Percentiles rank a stretch among this genome's conserved stretches.
Conservation (phyloP, 2,888 invertebrate species). For the Xestia ashworthii region DNA sequence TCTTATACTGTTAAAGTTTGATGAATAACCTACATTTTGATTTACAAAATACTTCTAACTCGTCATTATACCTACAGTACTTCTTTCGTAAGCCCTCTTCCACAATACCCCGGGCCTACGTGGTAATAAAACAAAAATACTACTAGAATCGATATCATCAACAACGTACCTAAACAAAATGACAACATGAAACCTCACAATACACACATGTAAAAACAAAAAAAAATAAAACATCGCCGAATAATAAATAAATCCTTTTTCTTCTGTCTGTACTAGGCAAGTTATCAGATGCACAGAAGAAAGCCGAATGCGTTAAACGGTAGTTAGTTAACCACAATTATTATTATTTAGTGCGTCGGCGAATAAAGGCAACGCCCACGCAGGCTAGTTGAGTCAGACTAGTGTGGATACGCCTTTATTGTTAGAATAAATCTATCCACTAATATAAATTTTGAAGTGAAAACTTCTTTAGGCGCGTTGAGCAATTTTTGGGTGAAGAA, state of each 20-base stretch:
- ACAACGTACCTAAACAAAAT: conserved; percentile 16
- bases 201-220: not conserved
- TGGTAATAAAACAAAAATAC: not conserved
- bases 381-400: conserved; percentile 59
- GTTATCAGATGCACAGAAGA: conserved; percentile 87
- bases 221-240: conserved; percentile 4
- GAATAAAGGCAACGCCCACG: conserved; percentile 86
- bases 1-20: not conserved
- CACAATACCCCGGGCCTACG: not conserved
- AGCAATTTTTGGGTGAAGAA: too few species aligned
- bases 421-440: not conserved
- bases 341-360: conserved; percentile 88
- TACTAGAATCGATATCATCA: not conserved
- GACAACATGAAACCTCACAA: conserved; percentile 8
- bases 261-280: conserved; percentile 69
- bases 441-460: not conserved
- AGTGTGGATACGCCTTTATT: conserved; percentile 67
- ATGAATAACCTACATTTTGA: not conserved
- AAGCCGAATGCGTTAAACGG: conserved; percentile 88
- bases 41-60: not conserved
- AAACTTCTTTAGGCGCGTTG: too few species aligned
- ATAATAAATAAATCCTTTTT: conserved; percentile 31
- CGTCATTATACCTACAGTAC: not conserved
- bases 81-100: not conserved
- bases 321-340: conserved; percentile 89